Conservation (phyloP, 2,797 vertebrate species). For the Danio kyathit region DNA sequence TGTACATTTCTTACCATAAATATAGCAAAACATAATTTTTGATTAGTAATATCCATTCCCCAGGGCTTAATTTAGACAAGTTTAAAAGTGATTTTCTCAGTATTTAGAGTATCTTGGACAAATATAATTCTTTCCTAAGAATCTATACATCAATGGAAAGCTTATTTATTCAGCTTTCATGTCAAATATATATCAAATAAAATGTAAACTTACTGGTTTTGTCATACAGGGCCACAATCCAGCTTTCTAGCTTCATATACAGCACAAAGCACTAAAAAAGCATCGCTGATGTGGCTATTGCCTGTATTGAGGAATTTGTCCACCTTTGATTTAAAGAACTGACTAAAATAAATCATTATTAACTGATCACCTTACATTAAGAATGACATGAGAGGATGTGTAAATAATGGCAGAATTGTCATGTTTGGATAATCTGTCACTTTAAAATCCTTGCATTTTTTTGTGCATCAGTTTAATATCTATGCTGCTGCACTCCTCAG, state of each 20-base stretch:
- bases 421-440: not conserved
- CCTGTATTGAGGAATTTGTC: not conserved
- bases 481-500: not conserved
- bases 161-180: no score
- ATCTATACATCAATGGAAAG: no score
- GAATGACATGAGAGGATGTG: not conserved
- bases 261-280: not conserved
- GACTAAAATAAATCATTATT: not conserved
- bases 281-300: not conserved
- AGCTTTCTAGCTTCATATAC: not conserved
- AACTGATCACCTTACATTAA: not conserved
- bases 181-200: no score
- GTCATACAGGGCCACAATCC: no score
- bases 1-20: no score
- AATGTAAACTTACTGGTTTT: no score
- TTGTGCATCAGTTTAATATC: not conserved
- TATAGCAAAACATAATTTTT: no score
- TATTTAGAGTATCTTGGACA: no score
- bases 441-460: slow-evolving; percentile 9
- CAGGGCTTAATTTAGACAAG: no score
- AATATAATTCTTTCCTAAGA: no score
- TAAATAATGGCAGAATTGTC: not conserved
- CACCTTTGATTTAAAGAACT: not conserved
- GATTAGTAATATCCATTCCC: no score
- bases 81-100: no score